phyloP scores from a whole-genome alignment of 2,888 invertebrate genomes.

The Lypha dubia region DNA sequence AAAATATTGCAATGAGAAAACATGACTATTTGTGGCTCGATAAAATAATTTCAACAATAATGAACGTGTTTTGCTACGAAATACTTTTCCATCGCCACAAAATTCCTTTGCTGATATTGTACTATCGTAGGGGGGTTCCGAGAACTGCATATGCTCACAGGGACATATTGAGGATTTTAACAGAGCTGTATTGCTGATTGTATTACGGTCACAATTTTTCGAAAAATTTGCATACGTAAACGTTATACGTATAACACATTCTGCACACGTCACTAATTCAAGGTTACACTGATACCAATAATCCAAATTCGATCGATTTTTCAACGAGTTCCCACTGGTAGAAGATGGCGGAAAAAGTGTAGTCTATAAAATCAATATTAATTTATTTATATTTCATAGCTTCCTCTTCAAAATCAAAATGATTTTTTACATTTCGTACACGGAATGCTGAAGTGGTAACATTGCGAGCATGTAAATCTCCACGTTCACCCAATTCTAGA shows the following conservation, averaged over 20 bases:
- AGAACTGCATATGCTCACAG: slow-evolving; percentile 87
- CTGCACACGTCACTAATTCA: slow-evolving; percentile 88
- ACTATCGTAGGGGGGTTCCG: slow-evolving; percentile 87
- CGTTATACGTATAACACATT: slow-evolving; percentile 85
- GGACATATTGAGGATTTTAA: slow-evolving; percentile 82
- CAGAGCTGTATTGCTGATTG: slow-evolving; percentile 77
- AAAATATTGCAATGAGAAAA: slow-evolving; percentile 87
- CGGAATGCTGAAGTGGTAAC: slow-evolving; percentile 82
- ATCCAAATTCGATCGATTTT: slow-evolving; percentile 79
- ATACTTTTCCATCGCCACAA: slow-evolving; percentile 85
- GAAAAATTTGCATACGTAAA: slow-evolving; percentile 82
- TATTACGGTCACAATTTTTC: slow-evolving; percentile 79
- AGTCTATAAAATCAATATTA: slow-evolving; percentile 74
- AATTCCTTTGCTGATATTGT: slow-evolving; percentile 85
- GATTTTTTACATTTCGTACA: slow-evolving; percentile 75
- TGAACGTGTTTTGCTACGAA: slow-evolving; percentile 86
- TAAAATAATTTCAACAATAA: slow-evolving; percentile 86
- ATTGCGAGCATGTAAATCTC: slow-evolving; percentile 82
- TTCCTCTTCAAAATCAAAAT: slow-evolving; percentile 7
- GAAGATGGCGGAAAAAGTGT: slow-evolving; percentile 76
- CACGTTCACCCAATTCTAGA: slow-evolving; percentile 83
- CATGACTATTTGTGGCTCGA: slow-evolving; percentile 85
- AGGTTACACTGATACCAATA: slow-evolving; percentile 85
- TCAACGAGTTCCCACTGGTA: slow-evolving; percentile 72
- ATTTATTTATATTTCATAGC: neutral